Evolutionary conservation across 2,888 invertebrate genomes (phyloP).

Genomic region (Furcula furcula): DNA sequence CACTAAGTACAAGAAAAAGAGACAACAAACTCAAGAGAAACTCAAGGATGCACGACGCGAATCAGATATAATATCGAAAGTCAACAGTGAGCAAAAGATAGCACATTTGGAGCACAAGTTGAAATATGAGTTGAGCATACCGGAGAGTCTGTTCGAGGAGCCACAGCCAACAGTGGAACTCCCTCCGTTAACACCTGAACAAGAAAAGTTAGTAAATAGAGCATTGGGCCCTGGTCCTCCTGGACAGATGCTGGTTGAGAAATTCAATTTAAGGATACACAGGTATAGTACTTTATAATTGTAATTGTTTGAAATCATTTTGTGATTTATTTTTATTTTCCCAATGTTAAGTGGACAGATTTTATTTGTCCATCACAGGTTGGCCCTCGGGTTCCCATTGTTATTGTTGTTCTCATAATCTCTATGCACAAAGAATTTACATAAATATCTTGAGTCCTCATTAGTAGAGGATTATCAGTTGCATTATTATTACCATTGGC

Average conservation of each 20-base stretch:
- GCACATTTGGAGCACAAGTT: constrained; percentile 66
- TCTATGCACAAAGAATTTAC: too few species aligned
- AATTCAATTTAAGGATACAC: constrained; percentile 74
- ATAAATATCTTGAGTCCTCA: too few species aligned
- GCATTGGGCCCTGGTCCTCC: constrained; percentile 83
- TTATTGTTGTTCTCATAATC: too few species aligned
- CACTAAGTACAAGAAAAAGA: constrained; percentile 67
- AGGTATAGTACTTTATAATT: too few species aligned
- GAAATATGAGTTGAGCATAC: constrained; percentile 74
- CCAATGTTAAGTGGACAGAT: too few species aligned
- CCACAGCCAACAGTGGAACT: constrained; percentile 66
- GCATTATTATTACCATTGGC: too few species aligned
- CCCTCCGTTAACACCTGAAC: constrained; percentile 85
- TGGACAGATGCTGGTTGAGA: constrained; percentile 84
- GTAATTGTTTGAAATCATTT: too few species aligned
- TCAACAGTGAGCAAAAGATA: constrained; percentile 69
- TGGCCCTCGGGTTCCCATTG: too few species aligned
- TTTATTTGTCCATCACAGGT: too few species aligned
- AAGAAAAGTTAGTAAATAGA: constrained; percentile 80
- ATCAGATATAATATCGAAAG: constrained; percentile 70
- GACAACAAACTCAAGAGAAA: constrained; percentile 61
- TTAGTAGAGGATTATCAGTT: too few species aligned
- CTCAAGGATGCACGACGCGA: constrained; percentile 71
- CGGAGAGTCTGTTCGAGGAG: constrained; percentile 71
- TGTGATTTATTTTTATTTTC: too few species aligned